Evolutionary conservation across 2,888 invertebrate species (phyloP), one percentile per base, ranked within the genome.

Genomic region (Eurois occulta): DNA sequence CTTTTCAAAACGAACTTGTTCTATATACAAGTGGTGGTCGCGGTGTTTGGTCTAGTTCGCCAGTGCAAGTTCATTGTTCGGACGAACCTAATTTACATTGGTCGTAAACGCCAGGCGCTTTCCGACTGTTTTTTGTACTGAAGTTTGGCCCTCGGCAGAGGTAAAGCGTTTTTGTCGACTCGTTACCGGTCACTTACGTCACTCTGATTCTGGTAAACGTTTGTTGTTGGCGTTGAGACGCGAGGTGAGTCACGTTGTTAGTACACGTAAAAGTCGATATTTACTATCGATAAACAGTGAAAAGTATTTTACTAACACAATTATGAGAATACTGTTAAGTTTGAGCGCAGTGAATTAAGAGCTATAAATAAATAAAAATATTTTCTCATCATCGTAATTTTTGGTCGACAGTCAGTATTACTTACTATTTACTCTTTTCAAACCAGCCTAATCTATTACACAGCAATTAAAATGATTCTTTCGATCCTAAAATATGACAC

Each of bases 31-130:
- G 93, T 92, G 90, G 88, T 93, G 92, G 91, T 91, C 92, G 90
- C 91, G 92, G 92, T 96, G 95, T 96, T 96, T 96, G 95, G 96
- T 96, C 96, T 96, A 96, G 96, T 96, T 96, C 94, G 94, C 94
- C 95, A 93, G 90, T 94, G 94, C 95, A 96, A 95, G 96, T 96
- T 96, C 96, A 96, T 96, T 96, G 96, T 96, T 96, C 96, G 92
- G 88, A 76, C 73, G 80, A 67, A 82, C 69, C 86, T 68, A 89
- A 91, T 87, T 89, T 89, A 85, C 83, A 90, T 91, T 88, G 85
- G 96, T 88, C 94, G 90, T 94, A 96, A 95, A 90, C 93, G 95
- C 94, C 96, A 89, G 90, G 91, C 92, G 92, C 91, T 93, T 90
- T 84, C 89, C 88, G 86, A 78, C 84, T 78, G 90, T 92, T 95